phyloP scores from a whole-genome alignment of 2,888 invertebrate species.

The Ophraella communa region DNA sequence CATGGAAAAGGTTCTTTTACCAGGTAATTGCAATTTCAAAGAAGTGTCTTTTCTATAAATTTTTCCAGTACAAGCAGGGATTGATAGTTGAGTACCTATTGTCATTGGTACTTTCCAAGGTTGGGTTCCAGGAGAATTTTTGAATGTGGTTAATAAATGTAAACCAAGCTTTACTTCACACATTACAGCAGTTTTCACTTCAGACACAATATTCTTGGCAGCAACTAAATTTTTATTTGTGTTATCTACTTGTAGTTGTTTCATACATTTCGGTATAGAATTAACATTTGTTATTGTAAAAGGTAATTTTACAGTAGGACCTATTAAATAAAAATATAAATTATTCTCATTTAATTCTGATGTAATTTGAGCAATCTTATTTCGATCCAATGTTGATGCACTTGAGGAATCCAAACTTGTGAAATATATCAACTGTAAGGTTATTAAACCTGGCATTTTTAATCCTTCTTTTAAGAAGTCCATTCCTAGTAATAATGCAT shows the following conservation, averaged over 20 bases:
- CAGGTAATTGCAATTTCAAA: constrained; percentile 26
- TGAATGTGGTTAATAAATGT: no score
- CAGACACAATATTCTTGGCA: constrained; percentile 33
- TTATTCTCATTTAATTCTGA: constrained; percentile 30
- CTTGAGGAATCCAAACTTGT: constrained; percentile 33
- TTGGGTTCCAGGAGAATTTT: constrained; percentile 35
- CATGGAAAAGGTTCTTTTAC: constrained; percentile 8
- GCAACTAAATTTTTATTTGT: constrained; percentile 18
- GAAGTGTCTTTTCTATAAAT: constrained; percentile 30
- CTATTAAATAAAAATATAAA: constrained; percentile 40
- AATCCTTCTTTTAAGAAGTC: constrained; percentile 30
- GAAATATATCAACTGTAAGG: constrained; percentile 38
- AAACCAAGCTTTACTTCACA: constrained; percentile 34
- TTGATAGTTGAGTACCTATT: constrained; percentile 29
- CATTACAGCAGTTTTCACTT: constrained; percentile 32
- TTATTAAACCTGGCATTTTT: constrained; percentile 27
- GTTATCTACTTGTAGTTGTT: constrained; percentile 9
- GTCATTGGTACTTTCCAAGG: constrained; percentile 40
- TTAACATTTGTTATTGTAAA: constrained; percentile 29
- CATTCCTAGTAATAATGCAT: constrained; percentile 34
- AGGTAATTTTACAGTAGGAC: constrained; percentile 36
- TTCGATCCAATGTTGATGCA: constrained; percentile 14
- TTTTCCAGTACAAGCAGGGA: constrained; percentile 36
- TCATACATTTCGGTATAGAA: constrained; percentile 35
- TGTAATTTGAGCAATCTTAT: constrained; percentile 26